Conservation (phyloP, 23 tunicate genomes). For the Halocynthia aurantium region DNA sequence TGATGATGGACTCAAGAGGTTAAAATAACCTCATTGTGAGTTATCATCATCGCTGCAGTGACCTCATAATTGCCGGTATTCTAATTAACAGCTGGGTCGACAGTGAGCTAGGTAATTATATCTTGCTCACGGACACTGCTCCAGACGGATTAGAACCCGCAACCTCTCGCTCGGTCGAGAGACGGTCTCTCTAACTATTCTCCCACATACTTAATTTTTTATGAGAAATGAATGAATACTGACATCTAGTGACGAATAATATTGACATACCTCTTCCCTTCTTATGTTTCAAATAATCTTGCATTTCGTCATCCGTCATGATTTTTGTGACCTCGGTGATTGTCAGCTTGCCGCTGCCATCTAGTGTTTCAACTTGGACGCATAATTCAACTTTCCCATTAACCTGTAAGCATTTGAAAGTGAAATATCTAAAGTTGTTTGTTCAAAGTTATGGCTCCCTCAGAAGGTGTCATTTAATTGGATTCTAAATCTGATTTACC, state of each 20-base stretch:
- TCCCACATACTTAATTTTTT: too few species aligned
- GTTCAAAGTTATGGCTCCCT: too few species aligned
- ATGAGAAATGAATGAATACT: too few species aligned
- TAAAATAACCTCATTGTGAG: background rate
- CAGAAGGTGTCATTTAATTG: too few species aligned
- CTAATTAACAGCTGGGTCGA: background rate
- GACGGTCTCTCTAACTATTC: too few species aligned
- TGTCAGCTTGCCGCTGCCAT: slow-evolving; percentile 14
- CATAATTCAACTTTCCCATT: slow-evolving; percentile 48
- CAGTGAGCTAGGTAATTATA: background rate
- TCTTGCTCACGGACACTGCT: too few species aligned
- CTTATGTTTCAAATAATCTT: background rate
- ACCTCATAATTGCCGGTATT: background rate
- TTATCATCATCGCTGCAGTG: background rate
- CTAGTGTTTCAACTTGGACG: slow-evolving; percentile 40
- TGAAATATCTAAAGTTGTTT: too few species aligned
- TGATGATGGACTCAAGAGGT: background rate
- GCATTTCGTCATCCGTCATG: slow-evolving; percentile 13
- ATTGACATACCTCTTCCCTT: background rate
- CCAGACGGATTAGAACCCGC: too few species aligned
- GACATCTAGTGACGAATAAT: too few species aligned
- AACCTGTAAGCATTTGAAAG: slow-evolving; percentile 20
- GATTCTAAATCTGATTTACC: background rate
- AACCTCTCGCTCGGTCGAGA: too few species aligned
- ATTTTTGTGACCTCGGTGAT: slow-evolving; percentile 42